Conservation (phyloP, 2,888 invertebrate species). For the Shargacucullia verbasci region DNA sequence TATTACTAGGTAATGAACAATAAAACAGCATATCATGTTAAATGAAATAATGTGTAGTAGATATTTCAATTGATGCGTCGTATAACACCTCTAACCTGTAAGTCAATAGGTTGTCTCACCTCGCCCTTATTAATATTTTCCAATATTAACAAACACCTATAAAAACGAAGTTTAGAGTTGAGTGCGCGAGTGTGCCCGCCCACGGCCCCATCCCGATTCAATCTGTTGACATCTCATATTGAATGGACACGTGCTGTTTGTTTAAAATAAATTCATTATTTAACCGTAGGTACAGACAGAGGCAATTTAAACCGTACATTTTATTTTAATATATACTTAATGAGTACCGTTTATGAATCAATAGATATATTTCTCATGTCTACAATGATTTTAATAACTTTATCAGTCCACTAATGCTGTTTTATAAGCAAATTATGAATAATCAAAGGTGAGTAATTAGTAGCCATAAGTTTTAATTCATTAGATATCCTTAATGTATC, state of each 20-base stretch:
- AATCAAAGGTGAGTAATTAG: slow-evolving; percentile 19
- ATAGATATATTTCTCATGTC: slow-evolving; percentile 18
- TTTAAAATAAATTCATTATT: slow-evolving; percentile 69
- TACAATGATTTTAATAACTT: slow-evolving; percentile 31
- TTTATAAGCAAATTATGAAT: slow-evolving; percentile 19
- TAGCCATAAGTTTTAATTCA: slow-evolving; percentile 18
- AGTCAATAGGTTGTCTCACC: not conserved
- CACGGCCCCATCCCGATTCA: slow-evolving; percentile 64
- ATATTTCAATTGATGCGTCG: too few relatives aligned
- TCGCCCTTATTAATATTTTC: not conserved
- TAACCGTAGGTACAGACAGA: slow-evolving; percentile 46
- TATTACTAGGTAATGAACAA: too few relatives aligned
- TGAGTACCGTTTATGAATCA: slow-evolving; percentile 28
- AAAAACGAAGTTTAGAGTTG: slow-evolving; percentile 39
- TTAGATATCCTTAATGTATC: slow-evolving; percentile 19
- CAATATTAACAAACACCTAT: slow-evolving; percentile 5
- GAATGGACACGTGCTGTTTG: slow-evolving; percentile 78
- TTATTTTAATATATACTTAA: slow-evolving; percentile 40
- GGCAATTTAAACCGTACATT: slow-evolving; percentile 44
- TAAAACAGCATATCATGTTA: too few relatives aligned
- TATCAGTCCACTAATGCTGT: slow-evolving; percentile 6
- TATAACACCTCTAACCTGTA: not conserved
- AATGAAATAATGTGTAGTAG: too few relatives aligned
- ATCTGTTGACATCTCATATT: slow-evolving; percentile 81
- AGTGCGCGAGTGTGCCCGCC: slow-evolving; percentile 69